Evolutionary conservation across 2,888 invertebrate species (phyloP).

Genomic region (Cheilosia grossa): DNA sequence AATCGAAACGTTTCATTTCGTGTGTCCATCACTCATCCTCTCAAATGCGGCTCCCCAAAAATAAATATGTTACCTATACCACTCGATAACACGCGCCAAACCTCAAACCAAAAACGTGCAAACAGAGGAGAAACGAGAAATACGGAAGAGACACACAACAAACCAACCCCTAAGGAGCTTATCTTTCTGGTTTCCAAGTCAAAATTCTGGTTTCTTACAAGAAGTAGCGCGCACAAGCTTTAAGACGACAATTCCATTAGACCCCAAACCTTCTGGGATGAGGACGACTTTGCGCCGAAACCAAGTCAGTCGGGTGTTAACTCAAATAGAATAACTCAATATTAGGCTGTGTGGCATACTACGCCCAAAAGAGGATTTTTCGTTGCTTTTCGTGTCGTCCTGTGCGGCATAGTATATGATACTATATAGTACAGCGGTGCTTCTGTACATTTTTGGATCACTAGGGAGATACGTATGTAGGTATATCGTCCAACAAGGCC

Average conservation of each 20-base stretch:
- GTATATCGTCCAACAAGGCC: conserved; percentile 70
- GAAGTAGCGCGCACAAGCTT: conserved; percentile 47
- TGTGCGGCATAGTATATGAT: too few species aligned
- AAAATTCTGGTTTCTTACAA: conserved; percentile 61
- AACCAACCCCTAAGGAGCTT: conserved; percentile 74
- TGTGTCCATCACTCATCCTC: conserved; percentile 11
- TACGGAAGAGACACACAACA: conserved; percentile 45
- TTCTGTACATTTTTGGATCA: conserved; percentile 58
- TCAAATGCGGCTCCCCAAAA: not conserved
- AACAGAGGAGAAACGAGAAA: conserved; percentile 11
- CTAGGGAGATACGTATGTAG: conserved; percentile 60
- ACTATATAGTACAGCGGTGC: conserved; percentile 8
- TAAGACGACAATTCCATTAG: conserved; percentile 68
- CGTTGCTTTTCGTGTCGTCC: not conserved
- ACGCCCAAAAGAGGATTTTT: conserved; percentile 62
- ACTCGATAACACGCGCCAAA: conserved; percentile 47
- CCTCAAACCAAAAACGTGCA: conserved; percentile 65
- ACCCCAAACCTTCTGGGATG: conserved; percentile 40
- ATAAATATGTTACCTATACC: not conserved
- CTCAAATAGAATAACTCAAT: conserved; percentile 73
- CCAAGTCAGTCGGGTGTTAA: conserved; percentile 78
- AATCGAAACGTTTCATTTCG: conserved; percentile 30
- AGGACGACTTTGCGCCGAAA: conserved; percentile 76
- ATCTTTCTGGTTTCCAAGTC: conserved; percentile 71
- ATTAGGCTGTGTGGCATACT: conserved; percentile 72